Conservation (phyloP, 2,888 invertebrate species). For the Habroteleia sp. region DNA sequence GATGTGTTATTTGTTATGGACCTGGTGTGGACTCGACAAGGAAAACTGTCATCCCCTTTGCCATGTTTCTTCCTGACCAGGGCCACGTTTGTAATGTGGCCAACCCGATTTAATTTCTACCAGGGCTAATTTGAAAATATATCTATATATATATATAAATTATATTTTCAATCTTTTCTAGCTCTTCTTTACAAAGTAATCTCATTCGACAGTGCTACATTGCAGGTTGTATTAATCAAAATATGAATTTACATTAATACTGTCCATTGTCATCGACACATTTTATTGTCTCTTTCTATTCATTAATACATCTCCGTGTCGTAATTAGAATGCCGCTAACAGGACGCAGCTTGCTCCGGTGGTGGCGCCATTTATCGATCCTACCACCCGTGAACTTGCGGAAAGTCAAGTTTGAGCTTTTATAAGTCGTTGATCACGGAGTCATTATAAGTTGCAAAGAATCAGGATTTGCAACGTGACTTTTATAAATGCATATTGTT, state of each 20-base stretch:
- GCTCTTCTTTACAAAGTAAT: too few species aligned
- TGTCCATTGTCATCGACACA: constrained; percentile 25
- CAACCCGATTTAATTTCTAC: too few species aligned
- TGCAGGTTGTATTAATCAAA: constrained; percentile 42
- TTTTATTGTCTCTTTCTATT: constrained; percentile 32
- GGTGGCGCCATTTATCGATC: constrained; percentile 59
- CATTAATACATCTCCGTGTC: constrained; percentile 43
- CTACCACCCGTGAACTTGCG: constrained; percentile 58
- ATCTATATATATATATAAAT: too few species aligned
- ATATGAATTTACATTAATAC: constrained; percentile 30
- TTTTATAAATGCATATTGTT: too few species aligned
- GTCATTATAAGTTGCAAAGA: constrained; percentile 58
- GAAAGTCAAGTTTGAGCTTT: constrained; percentile 67
- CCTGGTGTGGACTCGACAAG: too few species aligned
- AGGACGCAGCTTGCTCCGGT: constrained; percentile 49
- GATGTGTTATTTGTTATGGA: too few species aligned
- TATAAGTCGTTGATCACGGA: constrained; percentile 65
- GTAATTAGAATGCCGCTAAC: constrained; percentile 45
- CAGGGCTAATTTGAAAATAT: too few species aligned
- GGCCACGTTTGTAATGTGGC: too few species aligned
- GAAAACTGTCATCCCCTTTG: too few species aligned
- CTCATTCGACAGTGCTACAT: too few species aligned
- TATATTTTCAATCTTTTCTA: too few species aligned
- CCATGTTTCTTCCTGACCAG: too few species aligned
- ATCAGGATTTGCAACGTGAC: constrained; percentile 11